Percentiles rank a stretch among this genome's conserved stretches.
Evolutionary conservation across 2,113 vertebrate species (phyloP).

Genomic region (Halcyon senegalensis): DNA sequence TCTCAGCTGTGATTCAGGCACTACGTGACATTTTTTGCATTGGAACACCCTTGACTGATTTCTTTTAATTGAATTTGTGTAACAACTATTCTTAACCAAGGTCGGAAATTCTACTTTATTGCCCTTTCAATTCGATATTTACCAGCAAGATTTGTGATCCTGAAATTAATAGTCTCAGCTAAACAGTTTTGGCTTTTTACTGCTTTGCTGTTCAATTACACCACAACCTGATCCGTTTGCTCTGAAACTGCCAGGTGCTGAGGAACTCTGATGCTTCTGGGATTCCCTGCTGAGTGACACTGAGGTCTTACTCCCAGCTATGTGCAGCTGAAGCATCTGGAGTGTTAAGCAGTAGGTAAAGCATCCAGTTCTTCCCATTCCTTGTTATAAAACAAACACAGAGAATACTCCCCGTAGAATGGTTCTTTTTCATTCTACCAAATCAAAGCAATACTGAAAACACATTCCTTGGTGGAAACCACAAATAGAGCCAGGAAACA

Average conservation of each 20-base stretch:
- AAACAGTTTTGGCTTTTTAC: slow-evolving; percentile 17
- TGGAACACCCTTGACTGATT: not conserved
- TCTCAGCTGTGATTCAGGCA: not conserved
- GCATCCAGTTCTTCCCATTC: not conserved
- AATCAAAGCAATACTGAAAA: not conserved
- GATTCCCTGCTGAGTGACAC: slow-evolving; percentile 32
- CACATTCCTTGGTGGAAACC: not conserved
- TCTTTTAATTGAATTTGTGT: not conserved
- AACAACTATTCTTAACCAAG: slow-evolving; percentile 25
- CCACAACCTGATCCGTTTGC: slow-evolving; percentile 12
- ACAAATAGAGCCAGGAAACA: not conserved
- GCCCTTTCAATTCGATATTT: not conserved
- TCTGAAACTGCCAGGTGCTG: slow-evolving; percentile 22
- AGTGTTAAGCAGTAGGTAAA: slow-evolving; percentile 28
- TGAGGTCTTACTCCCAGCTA: not conserved
- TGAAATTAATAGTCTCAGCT: slow-evolving; percentile 43
- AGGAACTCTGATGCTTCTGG: slow-evolving; percentile 3
- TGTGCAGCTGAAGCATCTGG: not conserved
- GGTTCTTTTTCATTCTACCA: not conserved
- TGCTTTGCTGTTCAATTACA: slow-evolving; percentile 34
- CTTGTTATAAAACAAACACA: not conserved
- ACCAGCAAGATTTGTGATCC: slow-evolving; percentile 20
- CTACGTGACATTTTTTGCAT: not conserved
- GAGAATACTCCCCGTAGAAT: not conserved
- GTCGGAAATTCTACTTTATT: not conserved